A percentile compares a stretch with the other conserved stretches of the same genome.
phyloP scores from a whole-genome alignment of 2,797 vertebrate genomes.

The Myotis daubentonii region DNA sequence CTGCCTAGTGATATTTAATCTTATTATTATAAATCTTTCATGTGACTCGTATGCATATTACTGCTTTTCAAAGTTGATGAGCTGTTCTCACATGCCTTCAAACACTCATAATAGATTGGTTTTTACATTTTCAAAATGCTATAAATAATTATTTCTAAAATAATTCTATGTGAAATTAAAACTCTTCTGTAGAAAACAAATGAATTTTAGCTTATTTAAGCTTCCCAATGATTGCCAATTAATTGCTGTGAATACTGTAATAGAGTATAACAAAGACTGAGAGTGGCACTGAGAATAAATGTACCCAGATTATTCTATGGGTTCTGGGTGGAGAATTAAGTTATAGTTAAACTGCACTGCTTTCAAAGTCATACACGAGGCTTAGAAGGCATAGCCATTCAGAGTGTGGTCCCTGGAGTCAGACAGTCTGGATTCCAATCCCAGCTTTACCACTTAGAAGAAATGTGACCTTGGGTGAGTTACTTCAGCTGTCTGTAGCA shows the following conservation, averaged over 20 bases:
- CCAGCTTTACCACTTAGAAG: not conserved
- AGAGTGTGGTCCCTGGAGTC: not conserved
- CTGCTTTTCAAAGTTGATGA: slow-evolving; percentile 49
- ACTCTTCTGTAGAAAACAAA: not conserved
- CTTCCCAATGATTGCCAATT: not conserved
- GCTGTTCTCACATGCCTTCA: slow-evolving; percentile 59
- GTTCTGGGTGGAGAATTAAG: slow-evolving; percentile 2
- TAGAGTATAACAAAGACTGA: not conserved
- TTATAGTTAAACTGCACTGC: not conserved
- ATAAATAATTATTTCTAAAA: slow-evolving; percentile 70
- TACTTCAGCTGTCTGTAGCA: not conserved
- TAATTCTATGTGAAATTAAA: slow-evolving; percentile 47
- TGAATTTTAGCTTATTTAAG: slow-evolving; percentile 21
- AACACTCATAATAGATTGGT: slow-evolving; percentile 40
- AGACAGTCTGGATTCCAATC: not conserved
- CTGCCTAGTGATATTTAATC: slow-evolving; percentile 59
- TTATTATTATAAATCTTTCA: slow-evolving; percentile 61
- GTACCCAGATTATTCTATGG: not conserved
- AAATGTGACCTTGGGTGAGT: not conserved
- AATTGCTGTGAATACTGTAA: not conserved
- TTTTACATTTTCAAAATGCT: slow-evolving; percentile 63
- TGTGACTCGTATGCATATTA: slow-evolving; percentile 41
- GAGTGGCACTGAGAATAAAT: not conserved
- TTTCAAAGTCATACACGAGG: not conserved
- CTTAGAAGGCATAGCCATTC: not conserved